Conservation (phyloP, 1,140 invertebrate species). For the Papilio machaon region DNA sequence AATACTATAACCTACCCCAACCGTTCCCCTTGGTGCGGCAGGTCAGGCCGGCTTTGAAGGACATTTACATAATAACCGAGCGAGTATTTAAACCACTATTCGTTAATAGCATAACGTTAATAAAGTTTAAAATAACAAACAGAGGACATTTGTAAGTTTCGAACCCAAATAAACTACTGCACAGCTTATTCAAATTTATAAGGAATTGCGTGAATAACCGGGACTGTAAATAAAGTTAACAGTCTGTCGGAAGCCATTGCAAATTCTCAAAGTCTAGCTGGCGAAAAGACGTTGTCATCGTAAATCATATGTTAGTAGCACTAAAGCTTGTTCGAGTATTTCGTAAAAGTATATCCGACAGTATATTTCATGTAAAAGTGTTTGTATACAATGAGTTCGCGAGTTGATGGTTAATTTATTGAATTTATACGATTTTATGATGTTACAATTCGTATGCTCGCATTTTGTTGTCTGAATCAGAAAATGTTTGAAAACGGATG, state of each 20-base stretch:
- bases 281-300: slow-evolving; percentile 34
- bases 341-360: slow-evolving; percentile 34
- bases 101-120: slow-evolving; percentile 40
- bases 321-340: slow-evolving; percentile 35
- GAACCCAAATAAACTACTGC: not conserved
- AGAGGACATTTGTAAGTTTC: slow-evolving; percentile 13
- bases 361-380: slow-evolving; percentile 32
- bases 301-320: slow-evolving; percentile 38
- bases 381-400: slow-evolving; percentile 13
- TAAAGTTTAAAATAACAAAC: not conserved
- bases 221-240: slow-evolving; percentile 25
- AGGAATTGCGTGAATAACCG: slow-evolving; percentile 1
- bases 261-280: slow-evolving; percentile 31
- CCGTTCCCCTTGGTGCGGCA: slow-evolving; percentile 73
- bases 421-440: not conserved
- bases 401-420: slow-evolving; percentile 29
- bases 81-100: slow-evolving; percentile 56
- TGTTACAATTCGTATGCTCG: not conserved
- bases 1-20: slow-evolving; percentile 78
- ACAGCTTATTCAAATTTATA: slow-evolving; percentile 29
- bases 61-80: slow-evolving; percentile 75
- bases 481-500: not conserved
- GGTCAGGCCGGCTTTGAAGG: slow-evolving; percentile 73
- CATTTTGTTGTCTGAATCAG: not conserved
- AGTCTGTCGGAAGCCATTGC: slow-evolving; percentile 31